These are phyloP conservation scores for Lethrus apterus DNA, from an alignment of 1,140 invertebrate species.

Conservation along the genomic window DNA sequence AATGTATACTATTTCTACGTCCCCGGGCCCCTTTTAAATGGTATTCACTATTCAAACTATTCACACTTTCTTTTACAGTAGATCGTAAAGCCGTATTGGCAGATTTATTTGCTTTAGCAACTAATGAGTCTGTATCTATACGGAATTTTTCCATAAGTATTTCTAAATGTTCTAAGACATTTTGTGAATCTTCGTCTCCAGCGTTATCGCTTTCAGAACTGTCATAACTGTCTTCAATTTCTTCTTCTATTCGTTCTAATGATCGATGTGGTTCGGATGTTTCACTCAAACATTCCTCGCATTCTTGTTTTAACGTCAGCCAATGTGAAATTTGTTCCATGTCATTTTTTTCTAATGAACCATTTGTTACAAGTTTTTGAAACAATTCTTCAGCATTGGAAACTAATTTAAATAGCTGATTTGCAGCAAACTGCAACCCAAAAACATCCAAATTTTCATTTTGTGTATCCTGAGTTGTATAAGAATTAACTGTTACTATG, in stretches of 20 bases:
- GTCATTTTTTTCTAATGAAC: slow-evolving; percentile 56
- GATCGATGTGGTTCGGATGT: slow-evolving; percentile 50
- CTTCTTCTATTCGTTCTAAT: slow-evolving; percentile 57
- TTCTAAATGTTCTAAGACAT: slow-evolving; percentile 55
- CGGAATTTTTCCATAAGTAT: slow-evolving; percentile 63
- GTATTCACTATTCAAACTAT: slow-evolving; percentile 33
- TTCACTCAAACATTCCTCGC: slow-evolving; percentile 69
- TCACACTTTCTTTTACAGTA: slow-evolving; percentile 26
- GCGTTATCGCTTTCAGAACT: slow-evolving; percentile 47
- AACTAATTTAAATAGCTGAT: slow-evolving; percentile 73
- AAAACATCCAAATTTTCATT: slow-evolving; percentile 49
- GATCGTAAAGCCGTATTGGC: slow-evolving; percentile 4
- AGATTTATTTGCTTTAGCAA: slow-evolving; percentile 39
- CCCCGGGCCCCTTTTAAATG: slow-evolving; percentile 32
- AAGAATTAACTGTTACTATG: slow-evolving; percentile 59
- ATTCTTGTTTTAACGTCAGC: slow-evolving; percentile 76
- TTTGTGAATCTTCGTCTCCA: slow-evolving; percentile 46
- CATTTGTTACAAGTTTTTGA: slow-evolving; percentile 54
- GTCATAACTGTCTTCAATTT: slow-evolving; percentile 47
- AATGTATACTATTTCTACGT: slow-evolving; percentile 36
- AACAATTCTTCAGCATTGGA: slow-evolving; percentile 77
- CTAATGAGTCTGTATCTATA: slow-evolving; percentile 58
- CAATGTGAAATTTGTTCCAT: slow-evolving; percentile 76
- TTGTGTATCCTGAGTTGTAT: slow-evolving; percentile 55
- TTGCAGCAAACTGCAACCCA: slow-evolving; percentile 70